Percentiles rank a stretch among this genome's conserved stretches.
Evolutionary conservation across 1,140 invertebrate genomes (phyloP).

Genomic region (Ridgeia piscesae): DNA sequence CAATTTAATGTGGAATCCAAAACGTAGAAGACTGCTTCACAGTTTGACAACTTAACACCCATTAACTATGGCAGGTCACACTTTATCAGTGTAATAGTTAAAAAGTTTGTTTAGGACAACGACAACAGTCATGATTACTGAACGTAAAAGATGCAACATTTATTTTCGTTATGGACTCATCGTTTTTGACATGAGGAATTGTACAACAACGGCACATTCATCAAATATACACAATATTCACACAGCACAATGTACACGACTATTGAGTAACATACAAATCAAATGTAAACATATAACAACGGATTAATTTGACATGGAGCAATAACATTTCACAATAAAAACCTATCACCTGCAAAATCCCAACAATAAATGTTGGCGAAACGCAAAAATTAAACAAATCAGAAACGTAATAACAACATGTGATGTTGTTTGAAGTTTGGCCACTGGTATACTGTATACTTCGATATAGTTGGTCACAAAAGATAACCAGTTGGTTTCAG

Average conservation of each 20-base stretch:
- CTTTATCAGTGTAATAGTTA: too few species aligned
- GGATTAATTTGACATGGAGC: neutral
- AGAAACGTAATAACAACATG: neutral
- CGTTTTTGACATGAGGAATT: neutral
- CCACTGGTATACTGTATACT: neutral
- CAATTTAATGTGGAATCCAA: too few species aligned
- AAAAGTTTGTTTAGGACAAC: neutral
- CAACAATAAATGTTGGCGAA: neutral
- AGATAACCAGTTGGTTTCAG: too few species aligned
- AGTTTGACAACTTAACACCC: too few species aligned
- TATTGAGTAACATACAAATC: neutral
- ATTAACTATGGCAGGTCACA: too few species aligned
- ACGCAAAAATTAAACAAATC: neutral
- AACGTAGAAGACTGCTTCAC: too few species aligned
- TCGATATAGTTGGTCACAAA: neutral
- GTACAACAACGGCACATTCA: neutral
- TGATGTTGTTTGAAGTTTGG: neutral
- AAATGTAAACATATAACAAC: slow-evolving; percentile 6
- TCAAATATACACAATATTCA: slow-evolving; percentile 6
- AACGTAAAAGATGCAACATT: slow-evolving; percentile 1
- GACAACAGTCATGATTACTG: neutral
- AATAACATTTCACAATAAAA: neutral
- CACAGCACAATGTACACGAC: neutral
- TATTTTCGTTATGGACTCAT: neutral
- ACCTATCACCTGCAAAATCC: neutral